Base-by-base conservation (phyloP, 2,888 invertebrate genomes). In the Rhodophaea formosa region DNA sequence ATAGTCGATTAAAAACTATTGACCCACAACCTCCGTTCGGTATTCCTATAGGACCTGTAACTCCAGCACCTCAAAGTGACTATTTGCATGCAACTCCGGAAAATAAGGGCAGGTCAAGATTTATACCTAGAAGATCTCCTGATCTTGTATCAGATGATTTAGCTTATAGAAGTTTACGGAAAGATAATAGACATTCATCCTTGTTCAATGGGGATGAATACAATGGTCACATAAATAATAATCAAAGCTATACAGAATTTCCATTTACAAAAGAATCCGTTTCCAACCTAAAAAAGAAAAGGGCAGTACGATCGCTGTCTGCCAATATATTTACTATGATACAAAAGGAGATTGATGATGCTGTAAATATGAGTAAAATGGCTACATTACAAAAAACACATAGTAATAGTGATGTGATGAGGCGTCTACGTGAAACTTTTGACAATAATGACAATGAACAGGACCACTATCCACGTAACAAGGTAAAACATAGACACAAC, bases 11-110 rank as follows among this genome's bases (percentile, higher is more conserved):
- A 45, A 95, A 94, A 79, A 93, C 95, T 7, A 75, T 93, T 3
- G 97, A 97, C 56, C 96, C 95, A 14, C 97, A 97, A 75, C 97
- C 96, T 42, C 97, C 96, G 0, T 98, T 98, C 79, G 97, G 97
- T 16, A 97, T 98, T 74, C 97, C 97, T 0, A 80, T 97, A 42
- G 96, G 96, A 1, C 97, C 97, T 10, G 94, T 97, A 17, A 93
- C 95, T 0, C 94, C 95, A 1, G 95, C 96, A 6, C 93, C 97
- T 0, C 94, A 95, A 61, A 96, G 94, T 68, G 97, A 97, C 80
- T 98, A 98, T 75, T 90, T 97, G 57, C 97, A 97, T 76, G 95
- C 95, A 1, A 93, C 93, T 12, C 95, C 96, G 3, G 93, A 93
- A 71, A 92, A 87, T 58, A 92, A 92, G 65, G 84, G 84, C 10